These are phyloP conservation scores for Oryzias celebensis DNA, from an alignment of 2,113 vertebrate species.

Conservation along the genomic window DNA sequence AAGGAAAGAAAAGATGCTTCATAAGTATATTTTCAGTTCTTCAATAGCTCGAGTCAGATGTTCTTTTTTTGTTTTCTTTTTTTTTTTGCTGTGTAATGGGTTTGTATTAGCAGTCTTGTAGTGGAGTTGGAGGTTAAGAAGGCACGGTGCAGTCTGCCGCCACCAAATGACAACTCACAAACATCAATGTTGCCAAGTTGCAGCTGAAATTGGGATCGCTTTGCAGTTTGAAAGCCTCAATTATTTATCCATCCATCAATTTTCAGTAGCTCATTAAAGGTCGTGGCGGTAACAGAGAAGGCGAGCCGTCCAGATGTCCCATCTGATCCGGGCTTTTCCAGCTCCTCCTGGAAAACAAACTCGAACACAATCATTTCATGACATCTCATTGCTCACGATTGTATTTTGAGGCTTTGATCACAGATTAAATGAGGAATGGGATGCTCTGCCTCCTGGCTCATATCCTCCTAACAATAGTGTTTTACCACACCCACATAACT, in stretches of 20 bases:
- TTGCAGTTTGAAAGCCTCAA: conserved; percentile 14
- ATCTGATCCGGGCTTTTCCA: conserved; percentile 1
- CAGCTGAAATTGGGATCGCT: conserved; percentile 8
- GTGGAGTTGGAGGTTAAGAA: background rate
- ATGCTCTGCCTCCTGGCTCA: conserved; percentile 6
- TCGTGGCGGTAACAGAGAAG: conserved; percentile 1
- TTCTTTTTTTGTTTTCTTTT: background rate
- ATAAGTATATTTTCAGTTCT: background rate
- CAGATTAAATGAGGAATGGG: conserved; percentile 2
- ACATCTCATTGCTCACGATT: background rate
- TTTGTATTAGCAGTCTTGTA: background rate
- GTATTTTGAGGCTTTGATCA: background rate
- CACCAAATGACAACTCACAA: conserved; percentile 9
- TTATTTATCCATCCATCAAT: conserved; percentile 10
- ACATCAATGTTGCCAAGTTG: background rate
- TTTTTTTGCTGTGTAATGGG: background rate
- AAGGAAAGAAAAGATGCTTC: background rate
- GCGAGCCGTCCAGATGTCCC: conserved; percentile 3
- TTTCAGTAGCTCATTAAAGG: conserved; percentile 12
- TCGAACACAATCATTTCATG: conserved; percentile 1
- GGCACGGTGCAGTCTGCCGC: background rate
- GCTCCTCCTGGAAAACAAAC: background rate
- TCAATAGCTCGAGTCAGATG: background rate
- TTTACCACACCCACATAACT: background rate
- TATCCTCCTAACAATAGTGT: background rate